Conservation (phyloP, 2,113 vertebrate species). For the Syrmaticus mikado region DNA sequence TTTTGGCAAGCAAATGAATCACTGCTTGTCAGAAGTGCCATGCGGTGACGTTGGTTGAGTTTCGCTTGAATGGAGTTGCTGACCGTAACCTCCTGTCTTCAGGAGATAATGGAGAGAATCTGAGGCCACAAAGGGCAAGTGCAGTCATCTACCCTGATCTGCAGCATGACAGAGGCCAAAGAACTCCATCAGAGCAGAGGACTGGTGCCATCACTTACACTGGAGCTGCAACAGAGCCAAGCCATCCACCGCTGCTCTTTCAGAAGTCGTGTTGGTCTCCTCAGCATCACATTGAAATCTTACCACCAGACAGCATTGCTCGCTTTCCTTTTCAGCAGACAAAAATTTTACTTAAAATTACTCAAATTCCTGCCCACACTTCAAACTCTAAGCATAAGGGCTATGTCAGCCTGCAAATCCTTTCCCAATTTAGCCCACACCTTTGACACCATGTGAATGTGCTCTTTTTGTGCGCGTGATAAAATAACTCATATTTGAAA, state of each 20-base stretch:
- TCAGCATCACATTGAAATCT: background rate
- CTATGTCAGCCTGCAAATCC: background rate
- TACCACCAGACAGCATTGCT: background rate
- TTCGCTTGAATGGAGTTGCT: background rate
- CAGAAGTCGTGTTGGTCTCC: background rate
- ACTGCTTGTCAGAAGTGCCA: background rate
- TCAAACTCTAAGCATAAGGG: background rate
- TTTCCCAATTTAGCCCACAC: background rate
- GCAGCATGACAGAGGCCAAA: background rate
- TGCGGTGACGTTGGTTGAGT: background rate
- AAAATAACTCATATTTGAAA: background rate
- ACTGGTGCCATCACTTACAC: fast-evolving
- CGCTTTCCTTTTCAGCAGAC: background rate
- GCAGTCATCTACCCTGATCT: background rate
- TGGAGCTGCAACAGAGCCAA: background rate
- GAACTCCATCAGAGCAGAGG: background rate
- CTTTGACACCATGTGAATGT: background rate
- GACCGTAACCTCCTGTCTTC: background rate
- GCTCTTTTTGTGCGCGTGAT: background rate
- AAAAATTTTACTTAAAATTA: background rate
- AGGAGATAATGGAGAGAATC: background rate
- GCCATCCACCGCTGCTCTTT: background rate
- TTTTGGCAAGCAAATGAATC: slow-evolving; percentile 1
- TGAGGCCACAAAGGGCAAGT: background rate
- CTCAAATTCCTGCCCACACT: background rate